These are phyloP conservation scores for Argyrosomus japonicus DNA, from an alignment of 2,113 vertebrate genomes.

Conservation along the genomic window DNA sequence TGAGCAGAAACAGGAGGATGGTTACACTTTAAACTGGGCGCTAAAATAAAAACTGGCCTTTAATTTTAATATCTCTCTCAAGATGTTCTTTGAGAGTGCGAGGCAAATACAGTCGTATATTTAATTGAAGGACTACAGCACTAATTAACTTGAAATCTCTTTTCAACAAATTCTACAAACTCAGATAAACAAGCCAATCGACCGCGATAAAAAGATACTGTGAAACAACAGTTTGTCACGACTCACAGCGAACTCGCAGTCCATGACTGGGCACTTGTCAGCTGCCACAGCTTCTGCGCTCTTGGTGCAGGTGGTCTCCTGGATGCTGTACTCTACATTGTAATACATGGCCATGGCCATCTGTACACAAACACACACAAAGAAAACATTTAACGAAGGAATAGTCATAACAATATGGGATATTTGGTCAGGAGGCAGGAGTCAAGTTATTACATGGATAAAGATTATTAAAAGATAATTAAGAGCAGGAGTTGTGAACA, in stretches of 20 bases:
- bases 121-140: too few relatives aligned
- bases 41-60: background rate
- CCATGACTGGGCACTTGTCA: constrained; percentile 74
- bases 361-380: constrained; percentile 62
- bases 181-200: background rate
- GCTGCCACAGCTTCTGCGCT: background rate
- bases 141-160: background rate
- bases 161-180: background rate
- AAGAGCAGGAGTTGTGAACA: background rate
- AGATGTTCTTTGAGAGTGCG: too few relatives aligned
- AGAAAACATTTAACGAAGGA: background rate
- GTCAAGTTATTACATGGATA: background rate
- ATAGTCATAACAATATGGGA: background rate
- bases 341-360: constrained; percentile 48
- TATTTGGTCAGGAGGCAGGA: background rate
- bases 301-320: constrained; percentile 81
- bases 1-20: background rate
- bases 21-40: background rate
- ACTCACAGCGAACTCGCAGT: constrained; percentile 85
- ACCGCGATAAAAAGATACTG: background rate
- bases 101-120: background rate
- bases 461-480: too few relatives aligned
- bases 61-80: background rate
- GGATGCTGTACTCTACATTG: constrained; percentile 80
- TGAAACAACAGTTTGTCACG: background rate